phyloP scores from a whole-genome alignment of 2,113 vertebrate species.

The Erythrocebus patas region DNA sequence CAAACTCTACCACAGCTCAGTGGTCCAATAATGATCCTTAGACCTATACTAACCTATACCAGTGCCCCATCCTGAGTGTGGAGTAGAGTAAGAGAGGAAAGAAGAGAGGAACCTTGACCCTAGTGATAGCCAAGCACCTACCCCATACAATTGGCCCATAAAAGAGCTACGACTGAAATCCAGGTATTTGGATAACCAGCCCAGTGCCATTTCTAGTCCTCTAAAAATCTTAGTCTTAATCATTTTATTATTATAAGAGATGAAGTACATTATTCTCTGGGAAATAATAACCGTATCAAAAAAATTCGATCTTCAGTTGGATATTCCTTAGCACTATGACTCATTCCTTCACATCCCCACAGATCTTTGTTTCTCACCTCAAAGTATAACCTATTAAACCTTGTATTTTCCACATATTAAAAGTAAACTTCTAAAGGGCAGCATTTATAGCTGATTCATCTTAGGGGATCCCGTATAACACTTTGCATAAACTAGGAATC shows the following conservation, averaged over 20 bases:
- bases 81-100: no score
- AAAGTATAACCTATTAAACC: neutral
- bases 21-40: neutral
- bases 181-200: neutral
- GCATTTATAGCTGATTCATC: neutral
- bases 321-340: neutral
- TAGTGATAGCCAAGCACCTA: neutral
- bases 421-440: slow-evolving; percentile 7
- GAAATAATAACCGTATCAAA: neutral
- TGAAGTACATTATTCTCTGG: neutral
- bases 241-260: neutral
- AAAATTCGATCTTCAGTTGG: neutral
- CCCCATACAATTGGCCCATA: neutral
- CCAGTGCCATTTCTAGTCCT: neutral
- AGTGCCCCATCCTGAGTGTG: neutral
- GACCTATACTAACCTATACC: neutral
- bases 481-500: neutral
- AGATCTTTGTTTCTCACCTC: neutral
- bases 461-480: neutral
- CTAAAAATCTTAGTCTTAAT: neutral
- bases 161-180: neutral
- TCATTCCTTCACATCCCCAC: neutral
- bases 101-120: neutral
- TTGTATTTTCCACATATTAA: neutral
- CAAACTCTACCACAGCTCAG: neutral